Percentiles rank a stretch among this genome's conserved stretches.
Conservation (phyloP, 2,888 invertebrate genomes). For the Heteromurus nitidus region DNA sequence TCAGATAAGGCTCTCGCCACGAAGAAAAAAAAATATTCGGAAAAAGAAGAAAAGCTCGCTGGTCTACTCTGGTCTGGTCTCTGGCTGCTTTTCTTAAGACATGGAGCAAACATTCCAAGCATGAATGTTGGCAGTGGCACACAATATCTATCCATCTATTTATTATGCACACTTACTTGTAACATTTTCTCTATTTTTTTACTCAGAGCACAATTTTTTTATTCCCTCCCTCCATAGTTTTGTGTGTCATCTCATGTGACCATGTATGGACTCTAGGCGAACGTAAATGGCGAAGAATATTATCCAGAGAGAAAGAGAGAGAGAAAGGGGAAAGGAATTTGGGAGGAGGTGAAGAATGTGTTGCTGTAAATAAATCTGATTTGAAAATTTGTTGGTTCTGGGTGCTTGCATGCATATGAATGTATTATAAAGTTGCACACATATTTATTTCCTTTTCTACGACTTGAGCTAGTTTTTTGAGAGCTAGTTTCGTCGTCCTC, state of each 20-base stretch:
- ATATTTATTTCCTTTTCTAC: no score
- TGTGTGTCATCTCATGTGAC: constrained; percentile 31
- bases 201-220: constrained; percentile 24
- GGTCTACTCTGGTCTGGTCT: not conserved
- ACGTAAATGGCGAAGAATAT: constrained; percentile 4
- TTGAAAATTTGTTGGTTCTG: constrained; percentile 36
- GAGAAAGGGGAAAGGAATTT: no score
- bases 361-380: constrained; percentile 50
- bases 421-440: not conserved
- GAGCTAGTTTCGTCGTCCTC: not conserved
- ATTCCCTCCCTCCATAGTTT: not conserved
- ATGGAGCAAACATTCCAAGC: not conserved
- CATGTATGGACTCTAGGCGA: not conserved
- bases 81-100: not conserved
- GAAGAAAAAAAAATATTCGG: constrained; percentile 11
- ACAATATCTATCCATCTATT: constrained; percentile 52
- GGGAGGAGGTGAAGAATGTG: constrained; percentile 25
- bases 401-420: not conserved
- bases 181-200: constrained; percentile 3
- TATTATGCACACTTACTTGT: constrained; percentile 51
- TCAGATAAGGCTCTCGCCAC: constrained; percentile 67
- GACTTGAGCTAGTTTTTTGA: not conserved
- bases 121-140: constrained; percentile 40
- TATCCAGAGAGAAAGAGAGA: not conserved
- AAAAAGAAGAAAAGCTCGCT: not conserved